Base-by-base conservation (phyloP, 2,888 invertebrate species). In the Sylvicola cinctus region DNA sequence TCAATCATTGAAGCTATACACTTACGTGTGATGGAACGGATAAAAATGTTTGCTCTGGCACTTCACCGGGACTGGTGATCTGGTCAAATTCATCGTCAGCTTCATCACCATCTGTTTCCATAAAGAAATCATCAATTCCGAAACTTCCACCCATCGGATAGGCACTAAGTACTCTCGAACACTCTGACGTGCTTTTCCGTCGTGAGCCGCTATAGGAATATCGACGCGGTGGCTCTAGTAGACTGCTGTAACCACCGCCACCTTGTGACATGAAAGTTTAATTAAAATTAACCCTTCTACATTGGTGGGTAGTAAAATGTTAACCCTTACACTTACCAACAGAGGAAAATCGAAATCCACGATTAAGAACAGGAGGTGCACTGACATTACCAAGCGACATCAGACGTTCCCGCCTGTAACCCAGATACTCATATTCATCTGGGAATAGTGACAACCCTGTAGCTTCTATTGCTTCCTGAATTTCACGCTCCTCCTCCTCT, bases 391-490 rank as follows among this genome's bases (percentile, higher is more conserved):
- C 73, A 43, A 79, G 60, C 2, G 74, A 75, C 38, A 71, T 64
- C 50, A 68, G 58, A 34, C 66, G 61, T 39, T 63, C 64, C 15
- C 65, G 58, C 34, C 56, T 57, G 42, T 57, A 63, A 40, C 50
- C 48, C 57, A 63, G 42, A 52, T 62, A 47, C 49, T 58, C 48
- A 48, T 62, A 52, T 54, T 63, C 51, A 54, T 58, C 58, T 38
- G 56, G 56, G 42, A 54, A 57, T 39, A 58, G 54, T 39, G 65
- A 61, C 49, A 62, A 62, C 32, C 59, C 59, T n/a, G 63, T 65
- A 42, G 74, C 77, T 45, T 79, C 79, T 42, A 79, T 57, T 17
- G 77, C 79, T 35, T 76, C 74, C 32, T 70, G 75, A 29, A 79
- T 59, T 43, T 78, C 75, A 7, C 75, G 65, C 48, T 80, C 79